Conservation (phyloP, 2,797 vertebrate genomes). For the Ptychobarbus kaznakovi region DNA sequence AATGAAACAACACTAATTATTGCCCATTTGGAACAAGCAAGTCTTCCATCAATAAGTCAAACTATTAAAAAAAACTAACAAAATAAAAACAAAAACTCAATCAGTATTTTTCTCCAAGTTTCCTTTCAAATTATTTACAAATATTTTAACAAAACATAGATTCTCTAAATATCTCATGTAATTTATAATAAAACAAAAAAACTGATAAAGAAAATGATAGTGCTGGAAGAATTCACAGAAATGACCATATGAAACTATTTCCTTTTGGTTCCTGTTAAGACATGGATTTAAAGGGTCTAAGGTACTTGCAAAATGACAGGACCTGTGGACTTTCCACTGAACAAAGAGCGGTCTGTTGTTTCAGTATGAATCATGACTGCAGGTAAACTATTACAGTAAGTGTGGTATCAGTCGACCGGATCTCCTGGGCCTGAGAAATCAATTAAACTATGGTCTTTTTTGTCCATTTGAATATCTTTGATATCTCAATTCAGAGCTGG, state of each 20-base stretch:
- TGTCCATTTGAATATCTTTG: background rate
- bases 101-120: background rate
- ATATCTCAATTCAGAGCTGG: too few relatives aligned
- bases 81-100: background rate
- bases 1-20: background rate
- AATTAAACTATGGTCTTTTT: background rate
- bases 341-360: constrained; percentile 27
- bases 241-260: background rate
- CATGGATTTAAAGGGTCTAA: constrained; percentile 5
- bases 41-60: background rate
- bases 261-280: background rate
- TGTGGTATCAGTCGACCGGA: constrained; percentile 1
- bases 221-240: background rate
- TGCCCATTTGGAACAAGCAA: background rate
- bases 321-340: constrained; percentile 14
- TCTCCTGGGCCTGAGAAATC: background rate
- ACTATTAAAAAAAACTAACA: background rate
- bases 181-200: background rate
- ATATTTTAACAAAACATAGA: background rate
- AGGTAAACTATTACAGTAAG: constrained; percentile 25
- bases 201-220: background rate
- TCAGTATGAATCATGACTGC: constrained; percentile 29
- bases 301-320: constrained; percentile 16
- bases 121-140: background rate
- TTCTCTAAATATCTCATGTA: background rate